Percentiles rank a stretch among this genome's conserved stretches.
Evolutionary conservation across 2,888 invertebrate genomes (phyloP).

Genomic region (Strigamia transsilvanica): DNA sequence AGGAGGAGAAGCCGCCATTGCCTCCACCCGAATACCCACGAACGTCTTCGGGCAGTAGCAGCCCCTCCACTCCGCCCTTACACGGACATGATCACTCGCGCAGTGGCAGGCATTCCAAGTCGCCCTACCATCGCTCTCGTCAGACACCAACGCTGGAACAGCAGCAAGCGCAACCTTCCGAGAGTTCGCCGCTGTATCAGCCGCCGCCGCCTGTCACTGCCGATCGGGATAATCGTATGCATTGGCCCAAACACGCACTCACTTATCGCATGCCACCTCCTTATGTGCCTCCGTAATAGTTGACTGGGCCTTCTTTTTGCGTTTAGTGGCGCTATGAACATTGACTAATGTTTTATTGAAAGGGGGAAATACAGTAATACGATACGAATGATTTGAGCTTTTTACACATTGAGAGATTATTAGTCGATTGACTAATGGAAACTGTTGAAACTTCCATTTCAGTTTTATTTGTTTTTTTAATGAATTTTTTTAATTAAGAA

Average conservation of each 20-base stretch:
- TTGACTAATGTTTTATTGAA: not conserved
- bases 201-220: slow-evolving; percentile 87
- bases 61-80: slow-evolving; percentile 60
- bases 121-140: slow-evolving; percentile 55
- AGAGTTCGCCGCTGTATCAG: slow-evolving; percentile 80
- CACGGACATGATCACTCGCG: slow-evolving; percentile 57
- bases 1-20: slow-evolving; percentile 93
- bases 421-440: not conserved
- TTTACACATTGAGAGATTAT: not conserved
- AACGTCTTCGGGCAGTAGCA: slow-evolving; percentile 66
- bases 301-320: not conserved
- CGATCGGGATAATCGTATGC: slow-evolving; percentile 73
- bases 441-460: not conserved
- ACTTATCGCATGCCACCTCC: slow-evolving; percentile 96
- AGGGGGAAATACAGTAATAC: slow-evolving; percentile 19
- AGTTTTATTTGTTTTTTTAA: not conserved
- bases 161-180: slow-evolving; percentile 57
- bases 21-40: slow-evolving; percentile 81
- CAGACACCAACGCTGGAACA: slow-evolving; percentile 55
- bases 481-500: not conserved
- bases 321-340: not conserved
- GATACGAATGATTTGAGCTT: not conserved
- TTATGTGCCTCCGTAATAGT: slow-evolving; percentile 93
- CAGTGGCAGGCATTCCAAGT: slow-evolving; percentile 54
- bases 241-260: slow-evolving; percentile 83